These are phyloP conservation scores for Hyperoodon ampullatus DNA, from an alignment of 2,113 vertebrate species.

Conservation along the genomic window DNA sequence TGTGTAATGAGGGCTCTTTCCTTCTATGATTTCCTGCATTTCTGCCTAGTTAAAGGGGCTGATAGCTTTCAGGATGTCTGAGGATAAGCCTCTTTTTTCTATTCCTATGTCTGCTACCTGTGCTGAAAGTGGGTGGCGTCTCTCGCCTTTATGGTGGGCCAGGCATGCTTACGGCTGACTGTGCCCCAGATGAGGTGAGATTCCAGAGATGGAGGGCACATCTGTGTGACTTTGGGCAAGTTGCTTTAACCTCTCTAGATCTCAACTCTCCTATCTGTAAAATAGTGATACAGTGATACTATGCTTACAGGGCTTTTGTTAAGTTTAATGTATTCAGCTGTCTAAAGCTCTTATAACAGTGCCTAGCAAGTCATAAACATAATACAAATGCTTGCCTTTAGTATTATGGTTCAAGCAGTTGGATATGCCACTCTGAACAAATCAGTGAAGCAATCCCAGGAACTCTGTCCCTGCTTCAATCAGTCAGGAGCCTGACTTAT, in stretches of 20 bases:
- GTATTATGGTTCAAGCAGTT: background rate
- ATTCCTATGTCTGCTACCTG: background rate
- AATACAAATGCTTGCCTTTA: background rate
- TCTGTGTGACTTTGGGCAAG: background rate
- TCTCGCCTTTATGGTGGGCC: background rate
- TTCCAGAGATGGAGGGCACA: background rate
- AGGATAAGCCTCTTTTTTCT: background rate
- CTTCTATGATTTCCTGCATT: background rate
- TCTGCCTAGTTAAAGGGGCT: background rate
- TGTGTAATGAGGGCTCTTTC: conserved; percentile 2
- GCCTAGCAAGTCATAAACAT: background rate
- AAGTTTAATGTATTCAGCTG: background rate
- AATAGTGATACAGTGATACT: background rate
- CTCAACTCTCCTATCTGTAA: background rate
- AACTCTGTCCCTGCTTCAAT: background rate
- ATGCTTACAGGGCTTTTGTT: background rate
- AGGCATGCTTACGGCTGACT: background rate
- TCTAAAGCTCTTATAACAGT: background rate
- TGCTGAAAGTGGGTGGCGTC: background rate
- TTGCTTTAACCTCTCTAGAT: background rate
- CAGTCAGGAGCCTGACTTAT: background rate
- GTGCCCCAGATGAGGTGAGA: background rate
- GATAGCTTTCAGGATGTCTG: background rate
- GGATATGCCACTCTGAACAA: background rate
- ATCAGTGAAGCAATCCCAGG: background rate